Base-by-base conservation (phyloP, 2,113 vertebrate genomes). In the Brachypodius melanocephalos region DNA sequence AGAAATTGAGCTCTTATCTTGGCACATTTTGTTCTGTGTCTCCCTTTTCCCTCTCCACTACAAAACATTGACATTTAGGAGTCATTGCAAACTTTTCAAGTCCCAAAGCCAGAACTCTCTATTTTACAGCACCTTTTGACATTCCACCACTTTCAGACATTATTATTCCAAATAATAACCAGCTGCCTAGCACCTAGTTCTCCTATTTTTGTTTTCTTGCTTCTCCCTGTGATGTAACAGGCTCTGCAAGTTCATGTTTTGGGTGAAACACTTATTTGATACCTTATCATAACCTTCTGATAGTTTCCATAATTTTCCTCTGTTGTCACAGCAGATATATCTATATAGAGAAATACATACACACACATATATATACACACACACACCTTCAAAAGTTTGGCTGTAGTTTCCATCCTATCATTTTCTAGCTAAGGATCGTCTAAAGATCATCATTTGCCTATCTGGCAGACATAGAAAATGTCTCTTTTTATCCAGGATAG, bases 281-380 rank as follows among this genome's bases (percentile, higher is more conserved):
- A 52, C 32, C 34, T 85, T 88, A 59, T 29, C 65, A 34, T 77
- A 76, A 46, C 14, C 12, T 16, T 87, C 32, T 83, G 17, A 73
- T 66, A 18, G 2, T 85, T 79, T 77, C 74, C 24, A 24, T 61
- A 8, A 43, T 85, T 73, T 67, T 71, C 77, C 40, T 79, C 38
- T 66, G 15, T 83, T 82, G 72, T 71, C 46, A 43, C 18, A 42
- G 28, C 28, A 32, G 26, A 22, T 31, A 8, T 17, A 28, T 48
- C 16, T 13, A 21, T 45, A 17, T 36, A 17, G 2, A 45, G 18
- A 52, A 8, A 20, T 3, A 32, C 5, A 69, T 5, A 73, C 24
- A 61, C 6, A 31, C 6, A 32, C 2, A 19, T 5, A 28, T 5
- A 38, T 1, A 24, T 8, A 28, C 4, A 45, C 2, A 57, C 2